Conservation (phyloP, 2,888 invertebrate species). For the Amaurobius ferox region DNA sequence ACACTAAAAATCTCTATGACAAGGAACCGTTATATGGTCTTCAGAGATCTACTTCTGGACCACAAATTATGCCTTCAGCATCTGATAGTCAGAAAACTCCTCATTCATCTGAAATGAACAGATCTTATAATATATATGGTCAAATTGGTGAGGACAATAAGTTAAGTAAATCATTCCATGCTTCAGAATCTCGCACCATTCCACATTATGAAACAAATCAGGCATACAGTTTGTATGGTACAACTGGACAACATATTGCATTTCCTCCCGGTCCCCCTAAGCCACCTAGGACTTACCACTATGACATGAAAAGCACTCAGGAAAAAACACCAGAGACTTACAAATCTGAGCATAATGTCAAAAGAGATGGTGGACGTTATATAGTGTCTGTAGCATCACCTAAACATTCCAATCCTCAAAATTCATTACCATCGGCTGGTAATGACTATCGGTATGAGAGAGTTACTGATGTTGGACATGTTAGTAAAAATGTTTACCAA, state of each 20-base stretch:
- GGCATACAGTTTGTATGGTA: conserved; percentile 3
- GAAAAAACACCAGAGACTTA: conserved; percentile 23
- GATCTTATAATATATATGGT: conserved; percentile 1
- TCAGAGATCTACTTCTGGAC: conserved; percentile 66
- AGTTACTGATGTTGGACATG: conserved; percentile 30
- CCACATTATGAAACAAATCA: conserved; percentile 38
- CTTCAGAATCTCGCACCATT: conserved; percentile 10
- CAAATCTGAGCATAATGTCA: conserved; percentile 44
- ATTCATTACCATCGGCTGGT: conserved; percentile 13
- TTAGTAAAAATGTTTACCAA: conserved; percentile 1
- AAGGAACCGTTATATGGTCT: conserved; percentile 54
- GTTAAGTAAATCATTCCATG: conserved; percentile 1
- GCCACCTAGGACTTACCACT: conserved; percentile 70
- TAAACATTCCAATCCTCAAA: conserved; percentile 48
- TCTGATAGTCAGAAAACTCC: conserved; percentile 13
- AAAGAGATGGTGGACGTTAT: conserved; percentile 68
- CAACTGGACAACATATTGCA: conserved; percentile 27
- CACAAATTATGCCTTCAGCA: conserved; percentile 48
- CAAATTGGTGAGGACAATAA: conserved; percentile 20
- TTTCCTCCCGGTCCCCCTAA: conserved; percentile 70
- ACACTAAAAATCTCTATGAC: conserved; percentile 21
- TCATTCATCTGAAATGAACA: conserved; percentile 23
- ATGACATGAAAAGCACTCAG: conserved; percentile 32
- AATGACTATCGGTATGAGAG: conserved; percentile 43
- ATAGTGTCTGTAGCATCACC: conserved; percentile 72